Base-by-base conservation (phyloP, 2,888 invertebrate genomes). In the Lampropteryx suffumata region DNA sequence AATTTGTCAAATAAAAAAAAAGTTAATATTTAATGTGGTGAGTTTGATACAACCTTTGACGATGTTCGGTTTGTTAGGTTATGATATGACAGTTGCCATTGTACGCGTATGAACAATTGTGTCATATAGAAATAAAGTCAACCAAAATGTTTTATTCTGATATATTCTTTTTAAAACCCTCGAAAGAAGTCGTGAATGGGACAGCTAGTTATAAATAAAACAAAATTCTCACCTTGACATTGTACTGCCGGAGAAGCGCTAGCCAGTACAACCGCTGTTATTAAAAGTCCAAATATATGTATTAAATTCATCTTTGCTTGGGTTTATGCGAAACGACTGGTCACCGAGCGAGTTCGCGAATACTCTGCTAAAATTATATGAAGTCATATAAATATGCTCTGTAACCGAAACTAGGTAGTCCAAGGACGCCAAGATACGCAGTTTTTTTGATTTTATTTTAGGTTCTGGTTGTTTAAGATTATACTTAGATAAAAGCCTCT, bases 141-240 rank as follows among this genome's bases (percentile, higher is more conserved):
- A n/a, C n/a, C n/a, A n/a, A n/a, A n/a, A n/a, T n/a, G n/a, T n/a
- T n/a, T n/a, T n/a, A n/a, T n/a, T n/a, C n/a, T n/a, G n/a, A n/a
- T n/a, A n/a, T n/a, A n/a, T n/a, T n/a, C n/a, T n/a, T n/a, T n/a
- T n/a, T n/a, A n/a, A n/a, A n/a, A n/a, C n/a, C n/a, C n/a, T n/a
- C n/a, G n/a, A n/a, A n/a, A n/a, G n/a, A n/a, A n/a, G n/a, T n/a
- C n/a, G n/a, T n/a, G n/a, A n/a, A n/a, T n/a, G n/a, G n/a, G n/a
- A n/a, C n/a, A n/a, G n/a, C n/a, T n/a, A n/a, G n/a, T n/a, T n/a
- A 24, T 6, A 7, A 24, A 7, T 6, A 24, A 24, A 1, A 24
- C 5, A 24, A 39, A 35, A 32, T 6, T 36, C 71, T 60, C 63
- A 77, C 77, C 71, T 47, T 59, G 43, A 53, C 77, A 78, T 63